A percentile compares a stretch with the other conserved stretches of the same genome.
Conservation (phyloP, 2,888 invertebrate genomes). For the Epicampocera succincta region DNA sequence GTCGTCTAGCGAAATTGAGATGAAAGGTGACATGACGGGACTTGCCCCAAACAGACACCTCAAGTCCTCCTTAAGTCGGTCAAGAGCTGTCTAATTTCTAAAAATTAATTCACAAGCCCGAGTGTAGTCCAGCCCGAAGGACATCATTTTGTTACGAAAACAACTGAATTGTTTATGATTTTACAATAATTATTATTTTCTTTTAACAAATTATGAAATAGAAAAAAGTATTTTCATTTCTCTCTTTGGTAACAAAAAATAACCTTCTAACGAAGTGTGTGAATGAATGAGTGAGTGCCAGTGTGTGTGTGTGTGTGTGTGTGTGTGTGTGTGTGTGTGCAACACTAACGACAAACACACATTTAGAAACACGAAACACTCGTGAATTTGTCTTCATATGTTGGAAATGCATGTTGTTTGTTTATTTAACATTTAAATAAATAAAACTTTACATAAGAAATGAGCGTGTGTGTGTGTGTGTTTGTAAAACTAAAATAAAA, state of each 20-base stretch:
- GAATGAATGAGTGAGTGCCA: not conserved
- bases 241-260: constrained; percentile 15
- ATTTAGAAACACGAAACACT: not conserved
- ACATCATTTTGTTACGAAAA: not conserved
- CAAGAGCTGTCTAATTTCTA: too few species aligned
- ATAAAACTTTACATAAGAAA: constrained; percentile 30
- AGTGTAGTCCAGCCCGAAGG: not conserved
- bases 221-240: constrained; percentile 31
- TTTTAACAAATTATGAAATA: not conserved
- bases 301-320: not conserved
- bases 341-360: constrained; percentile 14
- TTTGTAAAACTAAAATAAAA: constrained; percentile 25
- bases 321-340: not conserved
- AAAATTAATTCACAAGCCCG: too few species aligned
- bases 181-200: not conserved
- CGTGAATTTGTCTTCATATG: constrained; percentile 1
- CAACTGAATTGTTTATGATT: constrained; percentile 15
- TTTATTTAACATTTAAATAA: constrained; percentile 50
- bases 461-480: not conserved
- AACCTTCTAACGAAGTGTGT: constrained; percentile 20
- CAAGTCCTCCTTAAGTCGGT: too few species aligned
- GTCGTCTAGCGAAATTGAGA: too few species aligned
- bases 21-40: too few species aligned
- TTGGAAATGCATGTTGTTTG: constrained; percentile 10
- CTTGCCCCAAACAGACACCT: too few species aligned